phyloP scores from a whole-genome alignment of 2,113 vertebrate species.

The Bagarius yarrelli region DNA sequence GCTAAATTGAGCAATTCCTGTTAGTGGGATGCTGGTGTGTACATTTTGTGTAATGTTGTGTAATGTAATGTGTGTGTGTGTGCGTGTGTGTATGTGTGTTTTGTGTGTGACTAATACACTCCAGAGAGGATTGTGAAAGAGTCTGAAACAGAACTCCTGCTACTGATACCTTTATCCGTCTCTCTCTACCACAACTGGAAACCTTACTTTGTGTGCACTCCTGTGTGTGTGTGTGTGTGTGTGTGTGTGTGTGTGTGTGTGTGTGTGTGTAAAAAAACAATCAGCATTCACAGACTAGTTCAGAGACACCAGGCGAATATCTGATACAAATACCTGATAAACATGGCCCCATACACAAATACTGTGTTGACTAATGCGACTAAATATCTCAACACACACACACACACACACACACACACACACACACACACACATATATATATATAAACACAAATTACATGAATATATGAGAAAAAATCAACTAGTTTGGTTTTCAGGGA shows the following conservation, averaged over 20 bases:
- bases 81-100: too few species aligned
- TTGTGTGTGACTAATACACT: neutral
- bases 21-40: conserved; percentile 10
- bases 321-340: neutral
- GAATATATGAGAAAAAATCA: too few species aligned
- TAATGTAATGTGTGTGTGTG: neutral
- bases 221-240: neutral
- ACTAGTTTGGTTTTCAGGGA: too few species aligned
- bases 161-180: neutral
- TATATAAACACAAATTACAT: too few species aligned
- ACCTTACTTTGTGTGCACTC: too few species aligned
- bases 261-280: neutral
- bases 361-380: neutral
- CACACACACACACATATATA: too few species aligned
- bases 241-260: neutral
- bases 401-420: too few species aligned
- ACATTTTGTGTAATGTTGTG: neutral
- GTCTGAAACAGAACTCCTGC: neutral
- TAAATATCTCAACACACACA: too few species aligned
- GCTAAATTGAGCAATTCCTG: neutral
- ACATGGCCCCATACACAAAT: neutral
- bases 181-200: neutral
- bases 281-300: neutral
- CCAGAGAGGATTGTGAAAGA: neutral
- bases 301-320: neutral